These are phyloP conservation scores for Plumapathes pennacea DNA, from an alignment of 92 coral and sea anemone species.

Conservation along the genomic window DNA sequence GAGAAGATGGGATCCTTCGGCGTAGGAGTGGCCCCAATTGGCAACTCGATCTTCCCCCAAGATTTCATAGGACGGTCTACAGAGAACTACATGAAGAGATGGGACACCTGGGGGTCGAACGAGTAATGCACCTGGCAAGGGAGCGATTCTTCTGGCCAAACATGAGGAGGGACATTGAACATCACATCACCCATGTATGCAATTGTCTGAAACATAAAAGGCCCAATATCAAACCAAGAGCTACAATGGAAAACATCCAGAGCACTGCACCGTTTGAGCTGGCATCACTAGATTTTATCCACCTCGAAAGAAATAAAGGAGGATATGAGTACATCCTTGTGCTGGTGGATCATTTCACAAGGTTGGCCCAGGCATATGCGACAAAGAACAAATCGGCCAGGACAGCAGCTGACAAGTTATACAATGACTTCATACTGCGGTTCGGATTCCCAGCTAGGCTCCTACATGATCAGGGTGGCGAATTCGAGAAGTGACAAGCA, in stretches of 20 bases:
- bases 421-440: neutral
- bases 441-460: constrained; percentile 1
- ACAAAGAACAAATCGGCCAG: neutral
- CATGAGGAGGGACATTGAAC: constrained; percentile 49
- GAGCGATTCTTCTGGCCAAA: constrained; percentile 45
- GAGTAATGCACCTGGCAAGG: constrained; percentile 43
- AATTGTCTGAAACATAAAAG: constrained; percentile 20
- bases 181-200: constrained; percentile 24
- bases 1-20: constrained; percentile 45
- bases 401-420: neutral
- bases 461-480: constrained; percentile 3
- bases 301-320: neutral
- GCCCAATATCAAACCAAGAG: constrained; percentile 18
- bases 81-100: constrained; percentile 62
- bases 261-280: neutral
- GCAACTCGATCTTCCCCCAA: constrained; percentile 40
- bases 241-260: constrained; percentile 27
- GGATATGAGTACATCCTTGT: constrained; percentile 1
- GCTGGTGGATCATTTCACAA: neutral
- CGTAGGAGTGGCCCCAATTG: constrained; percentile 42
- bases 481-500: constrained; percentile 3
- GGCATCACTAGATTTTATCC: neutral
- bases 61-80: constrained; percentile 30
- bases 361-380: neutral
- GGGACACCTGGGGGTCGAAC: constrained; percentile 47